phyloP scores from a whole-genome alignment of 2,113 vertebrate species.

The Canis aureus region DNA sequence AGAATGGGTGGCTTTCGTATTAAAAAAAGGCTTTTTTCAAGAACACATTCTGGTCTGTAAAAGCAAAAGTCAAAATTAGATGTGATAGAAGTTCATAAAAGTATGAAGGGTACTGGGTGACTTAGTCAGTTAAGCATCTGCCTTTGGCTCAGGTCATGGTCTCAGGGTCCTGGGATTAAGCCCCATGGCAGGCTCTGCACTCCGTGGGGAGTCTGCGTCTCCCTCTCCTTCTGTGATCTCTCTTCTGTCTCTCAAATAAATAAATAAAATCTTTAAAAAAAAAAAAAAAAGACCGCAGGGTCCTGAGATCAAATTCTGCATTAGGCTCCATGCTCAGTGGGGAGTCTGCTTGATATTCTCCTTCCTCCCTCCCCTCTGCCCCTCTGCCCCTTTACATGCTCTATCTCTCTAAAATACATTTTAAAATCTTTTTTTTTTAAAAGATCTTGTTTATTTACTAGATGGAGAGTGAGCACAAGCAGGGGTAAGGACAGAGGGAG shows the following conservation, averaged over 20 bases:
- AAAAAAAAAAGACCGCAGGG: background rate
- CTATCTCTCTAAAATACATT: too few species aligned
- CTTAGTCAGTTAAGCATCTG: too few species aligned
- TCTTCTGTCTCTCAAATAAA: background rate
- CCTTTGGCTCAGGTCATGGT: too few species aligned
- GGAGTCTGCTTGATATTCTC: too few species aligned
- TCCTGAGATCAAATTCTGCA: too few species aligned
- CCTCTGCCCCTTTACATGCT: too few species aligned
- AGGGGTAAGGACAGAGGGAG: too few species aligned
- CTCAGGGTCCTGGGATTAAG: background rate
- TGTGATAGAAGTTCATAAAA: background rate
- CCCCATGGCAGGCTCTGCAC: background rate
- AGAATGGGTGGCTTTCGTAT: background rate
- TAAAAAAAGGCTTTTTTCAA: background rate
- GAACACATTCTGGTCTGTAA: background rate
- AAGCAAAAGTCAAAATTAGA: background rate
- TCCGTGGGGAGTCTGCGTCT: background rate
- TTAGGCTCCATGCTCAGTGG: too few species aligned
- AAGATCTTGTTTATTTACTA: too few species aligned
- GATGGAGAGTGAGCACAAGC: too few species aligned
- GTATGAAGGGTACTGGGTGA: background rate
- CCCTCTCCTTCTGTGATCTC: background rate
- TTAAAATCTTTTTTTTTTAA: too few species aligned
- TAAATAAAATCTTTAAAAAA: background rate
- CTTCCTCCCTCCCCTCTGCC: too few species aligned